Percentiles rank a stretch among this genome's conserved stretches.
Evolutionary conservation across 1,140 invertebrate species (phyloP).

Genomic region (Formica selysi): DNA sequence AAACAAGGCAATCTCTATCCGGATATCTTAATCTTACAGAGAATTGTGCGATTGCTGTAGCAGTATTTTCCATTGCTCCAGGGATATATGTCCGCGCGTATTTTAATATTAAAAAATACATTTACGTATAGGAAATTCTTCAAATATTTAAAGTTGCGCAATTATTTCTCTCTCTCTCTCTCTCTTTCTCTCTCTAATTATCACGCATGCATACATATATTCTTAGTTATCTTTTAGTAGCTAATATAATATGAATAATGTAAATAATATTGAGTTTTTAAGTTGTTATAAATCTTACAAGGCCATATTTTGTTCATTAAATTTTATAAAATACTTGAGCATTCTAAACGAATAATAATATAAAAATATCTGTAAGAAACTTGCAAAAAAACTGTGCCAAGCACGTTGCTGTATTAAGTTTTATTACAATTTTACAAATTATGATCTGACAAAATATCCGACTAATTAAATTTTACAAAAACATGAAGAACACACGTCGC

Average conservation of each 20-base stretch:
- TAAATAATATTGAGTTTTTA: neutral
- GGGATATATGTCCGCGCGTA: neutral
- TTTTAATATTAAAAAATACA: neutral
- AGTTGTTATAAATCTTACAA: conserved; percentile 1
- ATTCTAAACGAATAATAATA: neutral
- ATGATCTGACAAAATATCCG: neutral
- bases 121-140: neutral
- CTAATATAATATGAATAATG: neutral
- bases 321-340: neutral
- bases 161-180: neutral
- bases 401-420: neutral
- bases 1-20: conserved; percentile 16
- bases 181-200: no score
- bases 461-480: conserved; percentile 16
- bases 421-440: neutral
- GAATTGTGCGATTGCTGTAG: neutral
- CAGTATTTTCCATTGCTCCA: neutral
- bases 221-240: neutral
- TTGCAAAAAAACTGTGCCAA: neutral
- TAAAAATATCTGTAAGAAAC: neutral
- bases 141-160: neutral
- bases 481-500: neutral
- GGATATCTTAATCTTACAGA: conserved; percentile 10
- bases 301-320: neutral
- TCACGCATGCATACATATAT: neutral